Evolutionary conservation across 2,888 invertebrate genomes (phyloP), one percentile per base, ranked within the genome.

Genomic region (Orthosia gothica): DNA sequence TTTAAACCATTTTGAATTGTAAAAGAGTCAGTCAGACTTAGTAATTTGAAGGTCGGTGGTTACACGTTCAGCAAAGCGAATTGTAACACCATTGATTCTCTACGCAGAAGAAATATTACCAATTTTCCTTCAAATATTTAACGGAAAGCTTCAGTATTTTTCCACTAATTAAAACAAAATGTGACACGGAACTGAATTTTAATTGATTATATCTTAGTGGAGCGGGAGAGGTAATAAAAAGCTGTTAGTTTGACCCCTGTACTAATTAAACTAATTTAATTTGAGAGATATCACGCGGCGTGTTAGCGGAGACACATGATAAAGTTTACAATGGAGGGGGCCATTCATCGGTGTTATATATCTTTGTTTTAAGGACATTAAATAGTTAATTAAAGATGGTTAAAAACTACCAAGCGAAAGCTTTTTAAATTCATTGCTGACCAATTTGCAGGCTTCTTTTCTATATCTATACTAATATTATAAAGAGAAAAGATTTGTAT

Each of bases 181-280:
- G 49, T 74, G 52, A 85, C 76, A 87, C 88, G 87, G 86, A 87
- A 87, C 88, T 87, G n/a, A 65, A 55, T 59, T 40, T 76, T 73
- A 76, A 77, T 81, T 83, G 71, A 86, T 70, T 72, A 68, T 84
- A 86, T 87, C 82, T 77, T 86, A 76, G 59, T 87, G 49, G 87
- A 72, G 9, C 86, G 66, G 68, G 70, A 50, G 75, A 70, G 87
- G 78, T 81, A 83, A 80, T 86, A 85, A 86, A 86, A 87, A 86
- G 75, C 66, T 67, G 80, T 73, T 63, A 57, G 65, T 69, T 73
- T 76, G 84, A 81, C 57, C 76, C 59, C 74, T 76, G 65, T 40
- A n/a, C 76, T 64, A 87, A 76, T 76, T 76, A 76, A 76, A 76
- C 74, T 76, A 76, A 85, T 84, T 84, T 76, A 76, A 85, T 84